Base-by-base conservation (phyloP, 2,888 invertebrate species). In the Plebejus melissa region DNA sequence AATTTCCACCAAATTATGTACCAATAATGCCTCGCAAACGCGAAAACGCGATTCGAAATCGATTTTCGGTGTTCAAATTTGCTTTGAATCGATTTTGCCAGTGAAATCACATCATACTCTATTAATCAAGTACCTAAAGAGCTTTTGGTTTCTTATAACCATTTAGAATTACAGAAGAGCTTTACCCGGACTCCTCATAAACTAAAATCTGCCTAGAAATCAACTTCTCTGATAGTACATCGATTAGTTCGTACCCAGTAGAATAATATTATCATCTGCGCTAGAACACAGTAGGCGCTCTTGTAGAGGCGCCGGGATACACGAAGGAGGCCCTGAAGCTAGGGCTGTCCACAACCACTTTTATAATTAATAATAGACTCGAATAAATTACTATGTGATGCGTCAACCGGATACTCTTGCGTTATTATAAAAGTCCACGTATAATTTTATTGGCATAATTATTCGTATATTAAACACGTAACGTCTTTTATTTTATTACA, bases 241-340 rank as follows among this genome's bases (percentile, higher is more conserved):
- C 72, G 76, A 76, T 76, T 77, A 76, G 75, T 74, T 76, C 72
- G 77, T 77, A 77, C 76, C 76, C 79, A 74, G 77, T 77, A 78
- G 76, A 77, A 79, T 77, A 77, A 77, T 84, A 83, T 83, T 81
- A 84, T 82, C 85, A 83, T 85, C 85, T 84, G 83, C 83, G 86
- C 85, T 84, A 82, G 81, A 83, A 83, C 90, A 83, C 91, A 89
- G 91, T 91, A 84, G 90, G 92, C 85, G 89, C 87, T 83, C 86
- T 81, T 86, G 87, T 84, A 81, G 90, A 90, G 91, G 90, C 93
- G 91, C 91, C 91, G 86, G 86, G 80, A 81, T 88, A 91, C 90
- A 90, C 82, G 86, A 86, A 83, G 89, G 88, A 87, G 91, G 89
- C 89, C 90, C 87, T 82, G 85, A 80, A 89, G 91, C 87, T 89